These are phyloP conservation scores for Phylloscopus whistleri DNA, from an alignment of 2,113 vertebrate species.

Conservation along the genomic window DNA sequence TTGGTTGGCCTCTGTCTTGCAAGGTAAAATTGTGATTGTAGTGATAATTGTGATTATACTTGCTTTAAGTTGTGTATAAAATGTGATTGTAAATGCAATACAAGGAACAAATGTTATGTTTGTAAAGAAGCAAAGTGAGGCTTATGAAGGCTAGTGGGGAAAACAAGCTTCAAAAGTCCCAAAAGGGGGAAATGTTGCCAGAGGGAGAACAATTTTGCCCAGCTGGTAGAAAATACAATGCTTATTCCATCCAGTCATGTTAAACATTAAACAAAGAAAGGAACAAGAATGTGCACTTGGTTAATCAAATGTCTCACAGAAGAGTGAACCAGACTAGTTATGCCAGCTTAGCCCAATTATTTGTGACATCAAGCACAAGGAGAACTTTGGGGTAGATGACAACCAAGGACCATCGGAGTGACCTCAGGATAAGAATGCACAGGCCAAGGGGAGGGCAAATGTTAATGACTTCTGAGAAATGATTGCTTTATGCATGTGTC, in stretches of 20 bases:
- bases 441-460: neutral
- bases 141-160: neutral
- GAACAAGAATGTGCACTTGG: neutral
- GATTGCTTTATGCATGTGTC: neutral
- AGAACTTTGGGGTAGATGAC: neutral
- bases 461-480: neutral
- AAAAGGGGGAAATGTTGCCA: neutral
- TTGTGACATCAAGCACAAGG: neutral
- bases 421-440: fast-evolving
- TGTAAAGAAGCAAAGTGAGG: neutral
- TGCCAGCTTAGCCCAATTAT: neutral
- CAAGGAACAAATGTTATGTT: neutral
- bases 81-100: neutral
- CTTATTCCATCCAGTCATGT: neutral
- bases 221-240: neutral
- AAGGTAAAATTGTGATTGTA: neutral
- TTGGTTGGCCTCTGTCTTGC: neutral
- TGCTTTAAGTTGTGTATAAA: neutral
- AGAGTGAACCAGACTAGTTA: neutral
- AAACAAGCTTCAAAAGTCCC: neutral
- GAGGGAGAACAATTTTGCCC: neutral
- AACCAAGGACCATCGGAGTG: fast-evolving
- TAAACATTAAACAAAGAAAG: neutral
- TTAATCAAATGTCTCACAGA: neutral
- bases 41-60: neutral